Percentiles rank a stretch among this genome's conserved stretches.
phyloP scores from a whole-genome alignment of 1,140 invertebrate genomes.

The Copidosoma floridanum region DNA sequence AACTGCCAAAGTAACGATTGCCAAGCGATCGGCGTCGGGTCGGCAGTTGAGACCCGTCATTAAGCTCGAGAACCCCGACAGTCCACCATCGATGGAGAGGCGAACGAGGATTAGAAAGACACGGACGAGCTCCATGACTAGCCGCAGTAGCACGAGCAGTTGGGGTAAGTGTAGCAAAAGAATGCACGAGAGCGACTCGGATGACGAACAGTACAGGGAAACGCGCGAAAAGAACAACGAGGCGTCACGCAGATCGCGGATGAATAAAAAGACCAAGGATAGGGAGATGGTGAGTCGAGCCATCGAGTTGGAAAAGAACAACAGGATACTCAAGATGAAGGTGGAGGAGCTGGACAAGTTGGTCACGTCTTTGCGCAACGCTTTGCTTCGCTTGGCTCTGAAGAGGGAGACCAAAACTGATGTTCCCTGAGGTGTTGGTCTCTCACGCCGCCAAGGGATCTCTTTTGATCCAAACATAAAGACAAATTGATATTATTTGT shows the following conservation, averaged over 20 bases:
- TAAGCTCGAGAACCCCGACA: background rate
- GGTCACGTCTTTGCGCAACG: slow-evolving; percentile 51
- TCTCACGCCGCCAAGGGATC: background rate
- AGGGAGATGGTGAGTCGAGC: slow-evolving; percentile 47
- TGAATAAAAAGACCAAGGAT: slow-evolving; percentile 71
- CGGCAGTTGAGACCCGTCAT: background rate
- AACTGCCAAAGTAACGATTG: background rate
- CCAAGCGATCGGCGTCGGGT: background rate
- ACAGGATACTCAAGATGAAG: slow-evolving; percentile 53
- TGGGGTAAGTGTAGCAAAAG: slow-evolving; percentile 28
- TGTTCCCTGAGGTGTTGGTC: slow-evolving; percentile 1
- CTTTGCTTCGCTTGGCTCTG: slow-evolving; percentile 49
- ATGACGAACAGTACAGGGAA: slow-evolving; percentile 59
- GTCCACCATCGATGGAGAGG: background rate
- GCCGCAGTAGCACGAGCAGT: background rate
- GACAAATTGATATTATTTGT: too few species aligned
- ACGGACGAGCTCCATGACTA: background rate
- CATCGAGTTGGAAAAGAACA: slow-evolving; percentile 49
- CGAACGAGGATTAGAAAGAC: background rate
- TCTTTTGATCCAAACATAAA: too few species aligned
- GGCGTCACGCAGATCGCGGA: slow-evolving; percentile 69
- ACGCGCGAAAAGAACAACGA: slow-evolving; percentile 74
- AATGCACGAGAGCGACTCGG: slow-evolving; percentile 31
- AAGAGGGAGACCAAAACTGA: slow-evolving; percentile 38
- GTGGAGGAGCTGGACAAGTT: slow-evolving; percentile 57